Evolutionary conservation across 2,888 invertebrate genomes (phyloP).

Genomic region (Malthinus flaveolus): DNA sequence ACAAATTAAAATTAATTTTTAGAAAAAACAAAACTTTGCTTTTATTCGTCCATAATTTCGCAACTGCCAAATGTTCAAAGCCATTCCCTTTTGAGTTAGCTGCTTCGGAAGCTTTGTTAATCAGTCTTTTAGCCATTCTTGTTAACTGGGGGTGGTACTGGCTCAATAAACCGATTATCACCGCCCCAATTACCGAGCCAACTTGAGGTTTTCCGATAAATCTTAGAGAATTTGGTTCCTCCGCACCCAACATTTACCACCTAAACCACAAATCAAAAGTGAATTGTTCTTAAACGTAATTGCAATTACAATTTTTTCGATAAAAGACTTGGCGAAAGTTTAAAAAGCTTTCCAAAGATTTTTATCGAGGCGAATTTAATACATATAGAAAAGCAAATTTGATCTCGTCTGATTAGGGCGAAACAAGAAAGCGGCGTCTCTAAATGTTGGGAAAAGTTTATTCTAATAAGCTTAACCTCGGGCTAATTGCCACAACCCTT

Average conservation of each 20-base stretch:
- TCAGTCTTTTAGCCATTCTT: slow-evolving; percentile 25
- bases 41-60: not conserved
- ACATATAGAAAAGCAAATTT: no score
- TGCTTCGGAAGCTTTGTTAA: slow-evolving; percentile 19
- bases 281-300: slow-evolving; percentile 14
- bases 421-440: no score
- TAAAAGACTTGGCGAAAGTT: no score
- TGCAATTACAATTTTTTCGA: no score
- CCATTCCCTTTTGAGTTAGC: slow-evolving; percentile 15
- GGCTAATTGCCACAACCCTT: no score
- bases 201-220: slow-evolving; percentile 26
- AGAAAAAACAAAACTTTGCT: not conserved
- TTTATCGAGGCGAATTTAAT: no score
- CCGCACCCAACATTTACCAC: slow-evolving; percentile 19
- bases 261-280: slow-evolving; percentile 18
- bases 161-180: slow-evolving; percentile 29
- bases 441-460: no score
- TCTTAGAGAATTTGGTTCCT: slow-evolving; percentile 26
- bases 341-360: no score
- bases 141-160: slow-evolving; percentile 26
- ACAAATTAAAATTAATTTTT: slow-evolving; percentile 1
- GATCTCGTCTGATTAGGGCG: no score
- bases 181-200: slow-evolving; percentile 26
- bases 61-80: slow-evolving; percentile 7
- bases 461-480: no score